phyloP scores from a whole-genome alignment of 2,113 vertebrate genomes.

The Danionella cerebrum region DNA sequence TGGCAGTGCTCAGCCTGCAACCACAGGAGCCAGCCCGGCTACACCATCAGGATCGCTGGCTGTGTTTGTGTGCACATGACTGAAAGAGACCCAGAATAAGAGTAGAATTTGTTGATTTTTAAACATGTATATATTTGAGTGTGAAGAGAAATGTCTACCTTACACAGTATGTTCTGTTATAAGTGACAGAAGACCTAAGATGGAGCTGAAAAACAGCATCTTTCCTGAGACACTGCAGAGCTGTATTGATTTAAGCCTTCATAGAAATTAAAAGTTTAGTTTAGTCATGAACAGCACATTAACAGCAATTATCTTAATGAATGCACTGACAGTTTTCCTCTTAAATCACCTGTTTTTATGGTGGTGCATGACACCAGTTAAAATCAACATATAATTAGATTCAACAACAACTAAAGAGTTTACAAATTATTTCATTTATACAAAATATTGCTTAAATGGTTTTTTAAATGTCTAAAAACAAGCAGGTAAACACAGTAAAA shows the following conservation, averaged over 20 bases:
- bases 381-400: no score
- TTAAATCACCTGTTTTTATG: slow-evolving; percentile 50
- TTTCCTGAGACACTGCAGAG: background rate
- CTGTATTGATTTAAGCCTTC: slow-evolving; percentile 3
- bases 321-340: slow-evolving; percentile 55
- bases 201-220: slow-evolving; percentile 43
- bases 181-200: slow-evolving; percentile 42
- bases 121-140: slow-evolving; percentile 11
- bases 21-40: slow-evolving; percentile 43
- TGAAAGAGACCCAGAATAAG: slow-evolving; percentile 13
- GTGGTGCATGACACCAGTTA: no score
- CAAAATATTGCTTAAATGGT: no score
- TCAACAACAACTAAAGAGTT: no score
- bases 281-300: slow-evolving; percentile 62
- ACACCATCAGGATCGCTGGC: slow-evolving; percentile 29
- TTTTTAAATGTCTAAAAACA: no score
- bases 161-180: slow-evolving; percentile 49
- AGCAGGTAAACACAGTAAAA: no score
- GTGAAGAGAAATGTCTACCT: slow-evolving; percentile 2
- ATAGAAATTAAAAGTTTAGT: slow-evolving; percentile 50
- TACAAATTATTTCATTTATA: no score
- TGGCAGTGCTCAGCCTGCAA: slow-evolving; percentile 34
- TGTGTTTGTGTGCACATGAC: slow-evolving; percentile 18
- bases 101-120: slow-evolving; percentile 32
- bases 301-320: slow-evolving; percentile 60